Evolutionary conservation across 53 echinoderm and acorn worm genomes (phyloP), one percentile per base, ranked within the genome.

Genomic region (Paracentrotus lividus): DNA sequence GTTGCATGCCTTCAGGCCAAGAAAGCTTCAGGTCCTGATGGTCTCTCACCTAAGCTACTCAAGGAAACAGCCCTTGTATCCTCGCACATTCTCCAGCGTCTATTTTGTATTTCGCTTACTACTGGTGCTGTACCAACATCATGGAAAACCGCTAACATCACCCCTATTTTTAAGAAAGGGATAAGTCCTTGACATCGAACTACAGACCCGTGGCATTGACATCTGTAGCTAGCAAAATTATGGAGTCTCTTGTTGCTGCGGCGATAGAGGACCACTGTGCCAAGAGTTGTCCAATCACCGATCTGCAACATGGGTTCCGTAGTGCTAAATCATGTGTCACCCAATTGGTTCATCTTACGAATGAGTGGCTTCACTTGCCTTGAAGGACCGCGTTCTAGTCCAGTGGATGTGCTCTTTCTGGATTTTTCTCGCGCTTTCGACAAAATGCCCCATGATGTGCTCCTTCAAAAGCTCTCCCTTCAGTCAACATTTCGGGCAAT

Each of bases 131-230:
- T 66, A 10, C 66, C 66, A 6, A 5, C 5, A 66, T 66, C 66
- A 5, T 66, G n/a, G 31, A 66, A 66, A 23, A 5, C 4, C 4
- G 66, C 93, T 18, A 84, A 93, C 52, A 33, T 96, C 3, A 85
- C 86, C 13, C 94, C 93, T 8, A 59, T 94, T 27, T 78, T 55
- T 56, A 94, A 94, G 42, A 84, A 84, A 77, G 95, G 0, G 88
- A 94, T 36, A 94, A 45, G 56, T 60, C 56, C 12, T 26, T 55
- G 13, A 72, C 94, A 9, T 33, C 49, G 60, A 60, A 60, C 60
- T 60, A 60, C 60, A 20, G 60, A 21, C 60, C 60, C 23, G 60
- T 60, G 23, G 60, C 60, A 21, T 60, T 60, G 8, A 60, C 60
- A 24, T 60, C 60, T 21, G 23, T 24, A 21, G 60, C 23, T 60